phyloP scores from a whole-genome alignment of 2,797 vertebrate species.

The Microctenopoma stevenorrisi region DNA sequence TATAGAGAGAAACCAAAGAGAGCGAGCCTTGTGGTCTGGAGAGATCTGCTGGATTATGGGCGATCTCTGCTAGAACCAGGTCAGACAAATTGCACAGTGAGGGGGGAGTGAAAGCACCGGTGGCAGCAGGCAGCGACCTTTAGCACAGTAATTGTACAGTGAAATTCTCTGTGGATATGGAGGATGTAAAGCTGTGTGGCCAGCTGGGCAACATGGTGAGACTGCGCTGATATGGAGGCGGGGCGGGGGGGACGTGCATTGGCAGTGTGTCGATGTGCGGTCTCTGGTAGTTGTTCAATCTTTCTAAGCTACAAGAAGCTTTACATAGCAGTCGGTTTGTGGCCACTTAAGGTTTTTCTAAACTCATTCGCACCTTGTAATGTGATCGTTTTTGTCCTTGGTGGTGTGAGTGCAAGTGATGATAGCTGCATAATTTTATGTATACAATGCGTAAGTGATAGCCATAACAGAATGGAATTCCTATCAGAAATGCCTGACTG shows the following conservation, averaged over 20 bases:
- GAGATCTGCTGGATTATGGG: slow-evolving; percentile 69
- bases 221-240: slow-evolving; percentile 14
- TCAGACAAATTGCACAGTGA: slow-evolving; percentile 62
- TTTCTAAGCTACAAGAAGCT: slow-evolving; percentile 18
- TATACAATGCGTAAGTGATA: background rate
- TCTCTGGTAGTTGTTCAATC: slow-evolving; percentile 15
- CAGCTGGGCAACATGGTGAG: slow-evolving; percentile 55
- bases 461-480: background rate
- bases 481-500: background rate
- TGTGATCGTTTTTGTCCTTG: background rate
- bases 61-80: slow-evolving; percentile 59
- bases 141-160: slow-evolving; percentile 73
- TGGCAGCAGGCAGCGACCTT: slow-evolving; percentile 71
- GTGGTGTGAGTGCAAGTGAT: background rate
- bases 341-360: slow-evolving; percentile 15
- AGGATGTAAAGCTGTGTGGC: slow-evolving; percentile 68
- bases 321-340: slow-evolving; percentile 17
- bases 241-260: slow-evolving; percentile 1
- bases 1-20: slow-evolving; percentile 28
- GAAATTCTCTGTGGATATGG: slow-evolving; percentile 54
- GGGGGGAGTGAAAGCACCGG: slow-evolving; percentile 28
- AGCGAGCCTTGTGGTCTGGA: slow-evolving; percentile 39
- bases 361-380: background rate
- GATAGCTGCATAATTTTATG: background rate
- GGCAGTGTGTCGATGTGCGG: slow-evolving; percentile 16